A percentile compares a stretch with the other conserved stretches of the same genome.
phyloP scores from a whole-genome alignment of 2,797 vertebrate genomes.

The Craterocephalus amniculus region DNA sequence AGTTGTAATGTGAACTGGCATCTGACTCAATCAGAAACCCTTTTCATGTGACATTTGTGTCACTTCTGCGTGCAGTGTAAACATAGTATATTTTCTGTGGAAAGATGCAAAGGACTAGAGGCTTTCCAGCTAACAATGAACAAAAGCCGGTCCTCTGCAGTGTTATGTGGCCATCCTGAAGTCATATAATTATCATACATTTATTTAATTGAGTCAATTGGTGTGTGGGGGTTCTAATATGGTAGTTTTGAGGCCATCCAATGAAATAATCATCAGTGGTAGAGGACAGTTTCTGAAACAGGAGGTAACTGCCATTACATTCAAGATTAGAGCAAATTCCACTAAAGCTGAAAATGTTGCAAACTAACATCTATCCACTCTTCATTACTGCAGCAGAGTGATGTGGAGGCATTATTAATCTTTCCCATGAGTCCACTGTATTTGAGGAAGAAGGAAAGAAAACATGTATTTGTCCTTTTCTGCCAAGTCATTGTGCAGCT shows the following conservation, averaged over 20 bases:
- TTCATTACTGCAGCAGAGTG: conserved; percentile 15
- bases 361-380: conserved; percentile 11
- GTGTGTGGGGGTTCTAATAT: background rate
- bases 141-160: background rate
- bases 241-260: background rate
- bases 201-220: background rate
- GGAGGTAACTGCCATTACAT: background rate
- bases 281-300: conserved; percentile 2
- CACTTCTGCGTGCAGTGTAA: too few species aligned
- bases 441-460: conserved; percentile 3
- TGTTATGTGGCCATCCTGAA: background rate
- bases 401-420: conserved; percentile 20
- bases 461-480: conserved; percentile 33
- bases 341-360: conserved; percentile 3
- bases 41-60: too few species aligned
- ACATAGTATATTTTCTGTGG: too few species aligned
- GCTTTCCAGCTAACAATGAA: background rate
- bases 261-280: background rate
- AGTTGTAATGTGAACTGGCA: too few species aligned
- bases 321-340: background rate
- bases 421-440: conserved; percentile 7
- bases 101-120: background rate
- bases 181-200: too few species aligned
- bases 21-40: too few species aligned
- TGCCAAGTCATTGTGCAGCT: conserved; percentile 18